A percentile compares a stretch with the other conserved stretches of the same genome.
phyloP scores from a whole-genome alignment of 2,113 vertebrate genomes.

The Todiramphus saurophagus region DNA sequence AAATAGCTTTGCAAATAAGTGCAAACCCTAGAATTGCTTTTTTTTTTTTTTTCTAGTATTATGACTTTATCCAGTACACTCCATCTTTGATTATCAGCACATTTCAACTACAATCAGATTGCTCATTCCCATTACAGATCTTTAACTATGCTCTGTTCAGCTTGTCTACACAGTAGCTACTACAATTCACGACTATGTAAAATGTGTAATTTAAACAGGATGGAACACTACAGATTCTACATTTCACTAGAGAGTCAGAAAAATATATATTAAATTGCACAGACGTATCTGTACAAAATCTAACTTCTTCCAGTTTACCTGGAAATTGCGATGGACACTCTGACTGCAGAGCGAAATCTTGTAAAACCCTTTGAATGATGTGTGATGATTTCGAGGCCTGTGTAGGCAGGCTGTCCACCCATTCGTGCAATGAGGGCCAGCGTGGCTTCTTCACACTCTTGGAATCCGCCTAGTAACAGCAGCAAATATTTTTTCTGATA shows the following conservation, averaged over 20 bases:
- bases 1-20: not conserved
- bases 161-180: not conserved
- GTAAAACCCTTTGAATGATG: slow-evolving; percentile 81
- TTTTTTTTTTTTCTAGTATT: not conserved
- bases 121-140: not conserved
- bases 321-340: slow-evolving; percentile 91
- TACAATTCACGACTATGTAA: not conserved
- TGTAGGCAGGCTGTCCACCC: slow-evolving; percentile 82
- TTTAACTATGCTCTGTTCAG: not conserved
- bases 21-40: not conserved
- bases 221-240: not conserved
- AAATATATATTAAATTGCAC: not conserved
- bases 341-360: slow-evolving; percentile 89
- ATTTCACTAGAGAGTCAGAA: not conserved
- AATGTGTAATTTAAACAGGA: not conserved
- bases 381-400: slow-evolving; percentile 73
- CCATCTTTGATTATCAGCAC: not conserved
- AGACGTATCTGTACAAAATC: not conserved
- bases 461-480: slow-evolving; percentile 92
- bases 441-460: slow-evolving; percentile 95
- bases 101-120: not conserved
- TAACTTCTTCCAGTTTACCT: slow-evolving; percentile 74
- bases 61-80: not conserved
- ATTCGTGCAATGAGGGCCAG: slow-evolving; percentile 88
- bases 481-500: slow-evolving; percentile 98